Evolutionary conservation across 2,797 vertebrate species (phyloP), one percentile per base, ranked within the genome.

Genomic region (Pachyuromys duprasi): DNA sequence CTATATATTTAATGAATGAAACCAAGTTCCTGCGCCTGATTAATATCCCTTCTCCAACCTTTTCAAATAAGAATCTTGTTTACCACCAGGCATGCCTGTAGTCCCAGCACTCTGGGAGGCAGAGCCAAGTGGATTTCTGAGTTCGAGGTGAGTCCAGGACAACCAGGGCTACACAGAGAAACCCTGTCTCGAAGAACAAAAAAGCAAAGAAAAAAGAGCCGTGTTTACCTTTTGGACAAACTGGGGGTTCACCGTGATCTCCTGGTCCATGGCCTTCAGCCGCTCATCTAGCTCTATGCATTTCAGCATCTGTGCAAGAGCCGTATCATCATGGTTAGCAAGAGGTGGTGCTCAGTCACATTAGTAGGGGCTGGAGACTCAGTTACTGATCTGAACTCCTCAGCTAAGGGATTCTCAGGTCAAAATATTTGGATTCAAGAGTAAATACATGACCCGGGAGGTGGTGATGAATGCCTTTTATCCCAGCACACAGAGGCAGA

Each of bases 261-360:
- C 99, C 98, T 99, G 99, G 99, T 99, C 99, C 99, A 99, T 99
- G 97, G 99, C 99, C 99, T 99, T 99, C 98, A 99, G 99, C 98
- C 99, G 99, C 97, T 99, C 99, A 94, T 99, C 99, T 97, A 99
- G 98, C 98, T 99, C 99, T 99, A 99, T 99, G 99, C 99, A 99
- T 98, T 99, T 99, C 98, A 99, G 99, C 99, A 99, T 99, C 99
- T 99, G 98, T 7, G 60, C 88, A 97, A 97, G 14, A n/a, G 53
- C 53, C 12, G 14, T 33, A 45, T 28, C 14, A 94, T 81, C 0
- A 95, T 0, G 13, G 74, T 91, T 20, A 95, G 82, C 0, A 11
- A 49, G 3, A 0, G 31, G n/a, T n/a, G 63, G 18, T 4, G 69
- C 55, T 86, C 57, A 90, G 8, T 22, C 42, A 53, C 26, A 81